These are phyloP conservation scores for Glyptemys insculpta DNA, from an alignment of 2,797 vertebrate species.

Conservation along the genomic window DNA sequence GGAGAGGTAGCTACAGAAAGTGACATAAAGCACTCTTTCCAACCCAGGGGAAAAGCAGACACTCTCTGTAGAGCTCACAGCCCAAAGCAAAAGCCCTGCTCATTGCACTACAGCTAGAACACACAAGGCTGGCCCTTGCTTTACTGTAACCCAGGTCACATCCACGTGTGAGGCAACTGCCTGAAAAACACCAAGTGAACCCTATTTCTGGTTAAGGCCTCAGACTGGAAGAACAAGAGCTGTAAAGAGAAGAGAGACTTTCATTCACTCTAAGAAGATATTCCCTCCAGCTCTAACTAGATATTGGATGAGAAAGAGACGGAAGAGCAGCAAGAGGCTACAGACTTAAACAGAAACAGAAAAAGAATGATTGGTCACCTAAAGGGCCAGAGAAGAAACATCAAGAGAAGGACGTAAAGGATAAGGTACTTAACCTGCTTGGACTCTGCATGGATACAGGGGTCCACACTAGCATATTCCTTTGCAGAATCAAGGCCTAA, in stretches of 20 bases:
- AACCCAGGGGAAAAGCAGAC: neutral
- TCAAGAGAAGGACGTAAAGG: slow-evolving; percentile 10
- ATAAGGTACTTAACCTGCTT: neutral
- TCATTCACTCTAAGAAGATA: neutral
- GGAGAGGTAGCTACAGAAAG: neutral
- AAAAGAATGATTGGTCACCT: neutral
- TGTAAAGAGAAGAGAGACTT: neutral
- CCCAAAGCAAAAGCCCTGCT: neutral
- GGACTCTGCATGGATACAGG: neutral
- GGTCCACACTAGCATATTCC: slow-evolving; percentile 10
- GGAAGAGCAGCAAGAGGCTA: neutral
- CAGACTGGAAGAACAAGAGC: neutral
- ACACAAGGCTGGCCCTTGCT: neutral
- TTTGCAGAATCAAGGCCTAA: neutral
- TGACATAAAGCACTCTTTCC: slow-evolving; percentile 15
- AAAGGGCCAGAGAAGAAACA: slow-evolving; percentile 5
- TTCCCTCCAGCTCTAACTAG: neutral
- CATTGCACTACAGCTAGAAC: neutral
- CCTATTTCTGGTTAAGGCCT: neutral
- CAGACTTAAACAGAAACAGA: neutral
- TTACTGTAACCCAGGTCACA: neutral
- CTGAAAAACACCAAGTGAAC: neutral
- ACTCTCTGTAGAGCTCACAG: neutral
- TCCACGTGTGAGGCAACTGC: neutral
- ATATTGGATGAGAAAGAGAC: neutral